These are phyloP conservation scores for Ennomos quercinarius DNA, from an alignment of 2,888 invertebrate species.

Conservation along the genomic window DNA sequence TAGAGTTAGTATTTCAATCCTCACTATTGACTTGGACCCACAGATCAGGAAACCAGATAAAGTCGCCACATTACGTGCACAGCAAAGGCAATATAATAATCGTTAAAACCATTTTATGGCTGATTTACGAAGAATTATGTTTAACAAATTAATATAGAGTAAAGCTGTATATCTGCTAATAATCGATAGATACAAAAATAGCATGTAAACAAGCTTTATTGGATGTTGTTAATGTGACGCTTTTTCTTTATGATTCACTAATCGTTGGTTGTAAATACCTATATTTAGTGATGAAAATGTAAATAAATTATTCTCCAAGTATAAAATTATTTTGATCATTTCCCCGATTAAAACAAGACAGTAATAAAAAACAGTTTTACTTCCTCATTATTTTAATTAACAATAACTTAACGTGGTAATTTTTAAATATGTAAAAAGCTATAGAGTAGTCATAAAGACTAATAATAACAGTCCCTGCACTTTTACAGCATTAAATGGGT, in stretches of 20 bases:
- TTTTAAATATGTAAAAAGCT: slow-evolving; percentile 34
- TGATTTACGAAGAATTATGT: too few relatives aligned
- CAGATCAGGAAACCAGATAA: too few relatives aligned
- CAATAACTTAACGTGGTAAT: slow-evolving; percentile 57
- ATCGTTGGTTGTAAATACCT: slow-evolving; percentile 72
- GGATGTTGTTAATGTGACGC: slow-evolving; percentile 50
- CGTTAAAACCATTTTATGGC: too few relatives aligned
- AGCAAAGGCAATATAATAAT: too few relatives aligned
- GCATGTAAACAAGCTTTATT: slow-evolving; percentile 39
- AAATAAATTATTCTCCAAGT: slow-evolving; percentile 82
- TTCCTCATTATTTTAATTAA: slow-evolving; percentile 58
- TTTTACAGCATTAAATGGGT: slow-evolving; percentile 15
- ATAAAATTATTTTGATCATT: slow-evolving; percentile 26
- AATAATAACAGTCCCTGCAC: slow-evolving; percentile 15
- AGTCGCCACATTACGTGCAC: too few relatives aligned
- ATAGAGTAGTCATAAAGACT: slow-evolving; percentile 26
- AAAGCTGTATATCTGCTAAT: neutral
- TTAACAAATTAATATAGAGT: too few relatives aligned
- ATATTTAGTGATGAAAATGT: slow-evolving; percentile 70
- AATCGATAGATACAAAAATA: slow-evolving; percentile 20
- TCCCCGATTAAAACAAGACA: neutral
- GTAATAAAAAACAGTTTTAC: slow-evolving; percentile 4
- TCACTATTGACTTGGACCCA: neutral
- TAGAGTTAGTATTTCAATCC: neutral
- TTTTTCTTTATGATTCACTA: slow-evolving; percentile 57